Conservation (phyloP, 2,113 vertebrate species). For the human region GRCh38 chr5:58925001-58925500, state of each 20-base stretch:
- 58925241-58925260: neutral
- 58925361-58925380: no score
- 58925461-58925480: no score
- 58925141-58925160: no score
- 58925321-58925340: no score
- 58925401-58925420: no score
- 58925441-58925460: no score
- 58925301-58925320: conserved; percentile 13
- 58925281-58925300: neutral
- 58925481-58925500: no score
- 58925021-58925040: neutral
- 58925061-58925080: neutral
- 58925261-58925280: neutral
- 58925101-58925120: no score
- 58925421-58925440: no score
- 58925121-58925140: neutral
- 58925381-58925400: no score
- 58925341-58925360: no score
- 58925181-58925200: neutral
- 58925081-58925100: neutral
- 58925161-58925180: neutral
- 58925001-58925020: neutral
- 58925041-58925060: neutral
- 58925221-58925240: conserved; percentile 7
- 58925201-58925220: neutral